Base-by-base conservation (phyloP, 2,113 vertebrate species). In the Indri indri region DNA sequence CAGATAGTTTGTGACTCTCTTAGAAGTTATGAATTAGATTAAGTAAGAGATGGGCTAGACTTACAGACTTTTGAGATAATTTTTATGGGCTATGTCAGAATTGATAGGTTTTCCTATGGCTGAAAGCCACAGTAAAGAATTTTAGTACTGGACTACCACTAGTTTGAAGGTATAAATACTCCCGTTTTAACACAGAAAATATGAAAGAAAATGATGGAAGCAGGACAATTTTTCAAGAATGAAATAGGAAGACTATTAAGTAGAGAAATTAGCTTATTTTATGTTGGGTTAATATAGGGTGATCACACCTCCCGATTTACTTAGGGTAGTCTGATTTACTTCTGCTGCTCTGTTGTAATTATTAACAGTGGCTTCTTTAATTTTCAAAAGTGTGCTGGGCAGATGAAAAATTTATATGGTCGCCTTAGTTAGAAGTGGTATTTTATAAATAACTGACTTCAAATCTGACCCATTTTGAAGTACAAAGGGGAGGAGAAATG, bases 371-470 rank as follows among this genome's bases (percentile, higher is more conserved):
- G 79, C 25, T 5, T 68, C 42, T 92, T 87, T 81, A 9, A 34
- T 87, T 93, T 95, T 83, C 40, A 59, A 17, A 88, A 54, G 14
- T 93, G 0, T 42, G 30, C 23, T 63, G 30, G 45, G 86, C 77
- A 77, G 25, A 25, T 96, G 25, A 88, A 93, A 80, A 95, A 27
- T 84, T 3, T 81, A 68, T 20, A 42, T 30, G 12, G 76, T 57
- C 14, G 76, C n/a, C 42, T 34, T 70, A 70, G 11, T 87, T 84
- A n/a, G 45, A 71, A 32, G 12, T 90, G 27, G 34, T 17, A 6
- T 89, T 96, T 70, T 70, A 66, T 91, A 61, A 93, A 77, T 59
- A 84, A 59, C 34, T 70, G 57, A 94, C 57, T 74, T 90, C 50
- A 91, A 30, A 45, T 65, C 37, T 90, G 40, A 90, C n/a, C 61